These are phyloP conservation scores for Prochilodus magdalenae DNA, from an alignment of 2,113 vertebrate genomes.

Conservation along the genomic window DNA sequence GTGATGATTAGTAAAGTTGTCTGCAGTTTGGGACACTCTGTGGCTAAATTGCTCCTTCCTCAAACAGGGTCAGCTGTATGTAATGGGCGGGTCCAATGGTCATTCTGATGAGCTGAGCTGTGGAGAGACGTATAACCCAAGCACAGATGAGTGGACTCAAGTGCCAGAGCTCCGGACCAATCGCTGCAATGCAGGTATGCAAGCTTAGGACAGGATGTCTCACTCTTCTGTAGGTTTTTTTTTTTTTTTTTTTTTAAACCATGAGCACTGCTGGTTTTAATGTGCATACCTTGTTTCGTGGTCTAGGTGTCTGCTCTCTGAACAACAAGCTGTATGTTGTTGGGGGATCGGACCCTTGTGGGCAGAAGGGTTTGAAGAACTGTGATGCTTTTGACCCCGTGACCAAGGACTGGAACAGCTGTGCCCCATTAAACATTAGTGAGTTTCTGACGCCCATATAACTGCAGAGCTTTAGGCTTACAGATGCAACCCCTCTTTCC, in stretches of 20 bases:
- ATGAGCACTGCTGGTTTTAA: not conserved
- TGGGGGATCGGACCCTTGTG: slow-evolving; percentile 96
- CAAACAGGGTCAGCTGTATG: slow-evolving; percentile 90
- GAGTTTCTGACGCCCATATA: slow-evolving; percentile 44
- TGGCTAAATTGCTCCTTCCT: not conserved
- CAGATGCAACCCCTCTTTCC: not conserved
- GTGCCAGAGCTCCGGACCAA: slow-evolving; percentile 95
- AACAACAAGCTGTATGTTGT: slow-evolving; percentile 92
- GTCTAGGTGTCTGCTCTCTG: slow-evolving; percentile 90
- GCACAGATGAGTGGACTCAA: slow-evolving; percentile 88
- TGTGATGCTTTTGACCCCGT: slow-evolving; percentile 95
- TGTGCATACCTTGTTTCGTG: not conserved
- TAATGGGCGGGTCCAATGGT: slow-evolving; percentile 96
- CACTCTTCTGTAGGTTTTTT: not conserved
- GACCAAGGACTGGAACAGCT: slow-evolving; percentile 91
- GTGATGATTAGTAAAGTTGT: not conserved
- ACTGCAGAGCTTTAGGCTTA: not conserved
- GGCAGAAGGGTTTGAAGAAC: slow-evolving; percentile 98
- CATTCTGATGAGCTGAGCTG: slow-evolving; percentile 97
- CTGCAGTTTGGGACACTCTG: not conserved
- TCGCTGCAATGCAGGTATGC: slow-evolving; percentile 94
- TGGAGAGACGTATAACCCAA: slow-evolving; percentile 93
- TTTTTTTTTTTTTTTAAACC: no score
- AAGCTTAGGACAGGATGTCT: no score
- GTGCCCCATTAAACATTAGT: slow-evolving; percentile 95